Evolutionary conservation across 1,140 invertebrate species (phyloP).

Genomic region (Lasioglossum baleicum): DNA sequence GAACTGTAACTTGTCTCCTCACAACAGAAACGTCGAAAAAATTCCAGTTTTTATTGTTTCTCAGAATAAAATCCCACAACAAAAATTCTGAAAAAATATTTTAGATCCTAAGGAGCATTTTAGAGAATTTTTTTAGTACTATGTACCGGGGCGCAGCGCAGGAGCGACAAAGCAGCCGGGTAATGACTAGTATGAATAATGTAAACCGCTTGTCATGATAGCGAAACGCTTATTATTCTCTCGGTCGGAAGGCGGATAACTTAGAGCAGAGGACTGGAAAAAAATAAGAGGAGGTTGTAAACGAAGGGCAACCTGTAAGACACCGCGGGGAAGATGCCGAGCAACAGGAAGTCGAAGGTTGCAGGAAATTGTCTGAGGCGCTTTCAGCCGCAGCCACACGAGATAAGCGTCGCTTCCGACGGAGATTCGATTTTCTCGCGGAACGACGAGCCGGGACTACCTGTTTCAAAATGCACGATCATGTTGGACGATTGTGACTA

Average conservation of each 20-base stretch:
- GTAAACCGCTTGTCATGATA: conserved; percentile 53
- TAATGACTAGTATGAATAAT: conserved; percentile 54
- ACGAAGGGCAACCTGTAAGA: not conserved
- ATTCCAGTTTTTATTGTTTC: too few relatives aligned
- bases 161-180: not conserved
- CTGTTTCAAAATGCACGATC: conserved; percentile 16
- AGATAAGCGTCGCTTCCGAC: conserved; percentile 16
- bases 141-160: too few relatives aligned
- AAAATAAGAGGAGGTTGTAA: not conserved
- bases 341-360: conserved; percentile 23
- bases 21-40: too few relatives aligned
- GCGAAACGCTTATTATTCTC: conserved; percentile 50
- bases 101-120: too few relatives aligned
- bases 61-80: too few relatives aligned
- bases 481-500: conserved; percentile 20
- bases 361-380: conserved; percentile 25
- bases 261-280: not conserved
- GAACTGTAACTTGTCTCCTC: too few relatives aligned
- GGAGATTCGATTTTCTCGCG: conserved; percentile 38
- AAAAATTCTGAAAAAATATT: too few relatives aligned
- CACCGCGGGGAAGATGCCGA: not conserved
- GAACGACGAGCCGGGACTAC: conserved; percentile 1
- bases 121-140: too few relatives aligned
- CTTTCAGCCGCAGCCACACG: conserved; percentile 16
- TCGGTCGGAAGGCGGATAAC: not conserved